phyloP scores from a whole-genome alignment of 2,888 invertebrate species.

The Encarsia formosa region DNA sequence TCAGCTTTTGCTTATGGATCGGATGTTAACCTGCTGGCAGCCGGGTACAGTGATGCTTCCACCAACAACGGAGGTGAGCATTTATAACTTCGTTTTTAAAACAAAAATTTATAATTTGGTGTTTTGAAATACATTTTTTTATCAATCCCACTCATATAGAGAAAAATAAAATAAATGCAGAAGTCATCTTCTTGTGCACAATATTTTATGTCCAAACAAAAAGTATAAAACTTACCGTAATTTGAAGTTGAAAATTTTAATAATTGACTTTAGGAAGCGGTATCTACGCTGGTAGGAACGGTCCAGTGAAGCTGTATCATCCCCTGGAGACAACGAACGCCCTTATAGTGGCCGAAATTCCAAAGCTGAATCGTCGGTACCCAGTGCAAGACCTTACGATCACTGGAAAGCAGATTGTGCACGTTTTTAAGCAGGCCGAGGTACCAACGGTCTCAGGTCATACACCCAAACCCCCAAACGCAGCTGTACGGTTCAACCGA shows the following conservation, averaged over 20 bases:
- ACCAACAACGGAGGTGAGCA: conserved; percentile 32
- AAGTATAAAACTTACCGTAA: no score
- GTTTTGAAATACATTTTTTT: no score
- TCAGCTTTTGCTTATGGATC: conserved; percentile 52
- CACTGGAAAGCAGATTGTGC: neutral
- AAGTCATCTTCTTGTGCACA: no score
- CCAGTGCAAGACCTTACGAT: neutral
- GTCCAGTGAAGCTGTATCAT: neutral
- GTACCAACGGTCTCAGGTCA: neutral
- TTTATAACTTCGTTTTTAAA: no score
- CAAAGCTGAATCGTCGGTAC: neutral
- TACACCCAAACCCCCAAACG: neutral
- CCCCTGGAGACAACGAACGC: neutral
- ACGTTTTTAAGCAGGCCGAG: conserved; percentile 2
- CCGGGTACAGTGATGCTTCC: conserved; percentile 51
- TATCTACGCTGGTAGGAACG: conserved; percentile 1
- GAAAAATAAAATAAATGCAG: no score
- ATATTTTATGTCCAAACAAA: no score
- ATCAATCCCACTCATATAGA: no score
- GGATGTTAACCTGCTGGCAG: conserved; percentile 53
- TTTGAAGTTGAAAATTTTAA: no score
- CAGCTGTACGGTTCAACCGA: neutral
- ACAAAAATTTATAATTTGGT: no score
- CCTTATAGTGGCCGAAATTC: conserved; percentile 1
- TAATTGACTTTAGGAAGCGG: conserved; percentile 8